phyloP scores from a whole-genome alignment of 2,888 invertebrate species.

The Parapristionchus giblindavisi region DNA sequence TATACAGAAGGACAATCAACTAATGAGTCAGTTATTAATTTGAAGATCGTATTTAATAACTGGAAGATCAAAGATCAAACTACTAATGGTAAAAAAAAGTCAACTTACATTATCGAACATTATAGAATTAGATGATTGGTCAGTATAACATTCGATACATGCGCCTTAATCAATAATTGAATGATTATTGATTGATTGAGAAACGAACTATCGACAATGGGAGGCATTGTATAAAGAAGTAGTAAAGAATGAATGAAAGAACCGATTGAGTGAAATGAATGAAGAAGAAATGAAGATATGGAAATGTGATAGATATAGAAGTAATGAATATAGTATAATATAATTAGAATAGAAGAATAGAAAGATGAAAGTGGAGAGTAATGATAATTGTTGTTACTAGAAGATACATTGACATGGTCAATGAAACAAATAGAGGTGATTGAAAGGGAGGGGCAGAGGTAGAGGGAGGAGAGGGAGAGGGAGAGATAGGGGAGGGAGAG shows the following conservation, averaged over 20 bases:
- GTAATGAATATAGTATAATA: background rate
- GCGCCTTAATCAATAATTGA: background rate
- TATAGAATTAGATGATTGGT: background rate
- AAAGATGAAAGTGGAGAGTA: constrained; percentile 1
- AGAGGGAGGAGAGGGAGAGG: background rate
- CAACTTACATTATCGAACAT: background rate
- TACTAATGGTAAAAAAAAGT: no score
- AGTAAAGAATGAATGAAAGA: no score
- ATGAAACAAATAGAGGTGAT: background rate
- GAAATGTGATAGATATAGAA: constrained; percentile 1
- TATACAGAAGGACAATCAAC: background rate
- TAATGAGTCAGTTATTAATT: constrained; percentile 5
- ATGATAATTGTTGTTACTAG: no score
- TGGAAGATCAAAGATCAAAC: no score
- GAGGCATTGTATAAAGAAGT: no score
- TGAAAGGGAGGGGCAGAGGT: background rate
- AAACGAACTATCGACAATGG: background rate
- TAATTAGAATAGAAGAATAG: background rate
- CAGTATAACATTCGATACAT: background rate
- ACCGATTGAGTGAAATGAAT: no score
- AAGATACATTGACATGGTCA: background rate
- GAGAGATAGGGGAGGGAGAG: background rate
- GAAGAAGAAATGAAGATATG: background rate
- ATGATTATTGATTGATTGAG: background rate
- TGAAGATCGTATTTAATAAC: background rate